These are phyloP conservation scores for Neotragus moschatus DNA, from an alignment of 2,113 vertebrate genomes.

Conservation along the genomic window DNA sequence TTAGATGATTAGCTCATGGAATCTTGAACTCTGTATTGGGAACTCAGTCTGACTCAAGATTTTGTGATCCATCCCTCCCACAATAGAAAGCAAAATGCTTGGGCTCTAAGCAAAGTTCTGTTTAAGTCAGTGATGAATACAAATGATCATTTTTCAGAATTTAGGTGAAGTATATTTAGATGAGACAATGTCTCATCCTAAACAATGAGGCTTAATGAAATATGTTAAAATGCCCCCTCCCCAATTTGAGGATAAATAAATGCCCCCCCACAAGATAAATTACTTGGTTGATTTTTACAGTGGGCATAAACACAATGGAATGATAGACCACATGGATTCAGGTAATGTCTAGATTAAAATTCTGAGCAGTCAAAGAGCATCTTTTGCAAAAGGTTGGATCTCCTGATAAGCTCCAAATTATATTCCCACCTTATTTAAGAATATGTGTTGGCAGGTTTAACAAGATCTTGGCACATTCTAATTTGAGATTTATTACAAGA, in stretches of 20 bases:
- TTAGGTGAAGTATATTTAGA: constrained; percentile 8
- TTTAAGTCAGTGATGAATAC: constrained; percentile 28
- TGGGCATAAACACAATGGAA: constrained; percentile 44
- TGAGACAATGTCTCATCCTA: constrained; percentile 37
- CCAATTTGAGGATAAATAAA: constrained; percentile 36
- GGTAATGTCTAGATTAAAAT: constrained; percentile 73
- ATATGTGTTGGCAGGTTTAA: constrained; percentile 76
- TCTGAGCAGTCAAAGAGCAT: constrained; percentile 55
- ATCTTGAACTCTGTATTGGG: background rate
- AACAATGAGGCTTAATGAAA: constrained; percentile 56
- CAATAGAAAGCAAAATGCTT: background rate
- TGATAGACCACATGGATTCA: constrained; percentile 25
- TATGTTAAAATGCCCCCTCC: constrained; percentile 1
- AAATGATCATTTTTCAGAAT: constrained; percentile 40
- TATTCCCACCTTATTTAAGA: constrained; percentile 71
- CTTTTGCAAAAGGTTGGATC: constrained; percentile 61
- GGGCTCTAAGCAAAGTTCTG: background rate
- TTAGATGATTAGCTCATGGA: background rate
- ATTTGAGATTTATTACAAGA: constrained; percentile 77
- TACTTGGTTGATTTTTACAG: constrained; percentile 42
- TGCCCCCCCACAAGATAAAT: constrained; percentile 22
- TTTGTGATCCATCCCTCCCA: background rate
- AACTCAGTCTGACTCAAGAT: background rate
- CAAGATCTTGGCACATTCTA: constrained; percentile 76
- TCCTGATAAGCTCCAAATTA: constrained; percentile 68